These are phyloP conservation scores for Magallana angulata DNA, from an alignment of 1,140 invertebrate species.

Conservation along the genomic window DNA sequence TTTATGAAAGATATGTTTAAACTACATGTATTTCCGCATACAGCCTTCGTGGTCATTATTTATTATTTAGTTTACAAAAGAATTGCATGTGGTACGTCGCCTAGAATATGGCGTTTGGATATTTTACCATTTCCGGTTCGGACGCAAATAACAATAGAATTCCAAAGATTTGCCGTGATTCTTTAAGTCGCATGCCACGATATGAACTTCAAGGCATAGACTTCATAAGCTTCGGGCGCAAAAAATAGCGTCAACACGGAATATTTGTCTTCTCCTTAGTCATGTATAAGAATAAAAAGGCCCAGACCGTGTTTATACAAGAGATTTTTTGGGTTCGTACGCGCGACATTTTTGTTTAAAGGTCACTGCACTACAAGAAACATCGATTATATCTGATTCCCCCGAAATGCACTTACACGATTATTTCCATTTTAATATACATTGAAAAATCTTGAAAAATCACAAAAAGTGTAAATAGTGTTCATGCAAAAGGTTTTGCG, in stretches of 20 bases:
- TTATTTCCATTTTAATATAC: too few relatives aligned
- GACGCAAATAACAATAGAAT: not conserved
- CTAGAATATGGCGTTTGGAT: too few relatives aligned
- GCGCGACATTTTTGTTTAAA: not conserved
- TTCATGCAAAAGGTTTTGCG: not conserved
- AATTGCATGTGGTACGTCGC: too few relatives aligned
- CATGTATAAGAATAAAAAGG: constrained; percentile 26
- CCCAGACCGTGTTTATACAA: not conserved
- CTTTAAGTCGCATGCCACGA: not conserved
- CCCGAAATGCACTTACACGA: too few relatives aligned
- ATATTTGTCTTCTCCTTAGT: constrained; percentile 34
- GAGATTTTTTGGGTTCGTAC: not conserved
- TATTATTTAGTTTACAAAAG: too few relatives aligned
- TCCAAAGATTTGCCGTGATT: not conserved
- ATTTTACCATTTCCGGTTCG: not conserved
- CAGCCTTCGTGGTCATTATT: too few relatives aligned
- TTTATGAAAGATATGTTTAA: too few relatives aligned
- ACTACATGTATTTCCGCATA: too few relatives aligned
- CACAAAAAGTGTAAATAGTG: too few relatives aligned
- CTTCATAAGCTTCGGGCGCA: not conserved
- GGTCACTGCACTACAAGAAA: not conserved
- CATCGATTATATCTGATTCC: not conserved
- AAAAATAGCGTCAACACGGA: constrained; percentile 11
- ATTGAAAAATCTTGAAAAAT: not conserved
- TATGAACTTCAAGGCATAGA: not conserved